These are phyloP conservation scores for Spatula versicolor DNA, from an alignment of 2,797 vertebrate species.

Conservation along the genomic window DNA sequence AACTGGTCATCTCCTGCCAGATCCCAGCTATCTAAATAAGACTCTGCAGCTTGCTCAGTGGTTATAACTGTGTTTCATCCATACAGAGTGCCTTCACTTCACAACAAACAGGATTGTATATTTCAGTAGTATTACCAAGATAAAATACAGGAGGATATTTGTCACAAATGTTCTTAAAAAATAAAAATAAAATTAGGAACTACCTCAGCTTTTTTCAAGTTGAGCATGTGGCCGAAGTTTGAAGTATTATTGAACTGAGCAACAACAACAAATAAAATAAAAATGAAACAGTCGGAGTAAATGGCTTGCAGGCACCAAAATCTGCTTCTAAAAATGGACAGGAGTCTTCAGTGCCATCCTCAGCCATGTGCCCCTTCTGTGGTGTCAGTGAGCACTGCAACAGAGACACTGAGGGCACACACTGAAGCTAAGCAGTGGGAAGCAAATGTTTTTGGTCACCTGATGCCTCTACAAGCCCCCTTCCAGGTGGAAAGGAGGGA, in stretches of 20 bases:
- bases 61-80: background rate
- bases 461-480: background rate
- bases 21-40: background rate
- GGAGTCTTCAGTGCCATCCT: background rate
- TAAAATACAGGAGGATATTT: background rate
- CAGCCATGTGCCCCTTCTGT: background rate
- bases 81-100: background rate
- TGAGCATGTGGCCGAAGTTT: background rate
- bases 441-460: background rate
- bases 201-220: background rate
- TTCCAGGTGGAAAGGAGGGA: background rate
- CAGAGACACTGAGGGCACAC: rapidly evolving
- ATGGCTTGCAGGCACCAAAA: background rate
- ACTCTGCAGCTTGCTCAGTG: background rate
- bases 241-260: background rate
- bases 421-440: background rate
- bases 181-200: background rate
- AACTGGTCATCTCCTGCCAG: constrained; percentile 44
- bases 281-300: background rate
- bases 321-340: background rate
- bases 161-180: background rate
- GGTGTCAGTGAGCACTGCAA: background rate
- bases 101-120: background rate
- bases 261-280: background rate
- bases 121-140: background rate